Conservation (phyloP, 64 coral and sea anemone genomes). For the Montipora capricornis region DNA sequence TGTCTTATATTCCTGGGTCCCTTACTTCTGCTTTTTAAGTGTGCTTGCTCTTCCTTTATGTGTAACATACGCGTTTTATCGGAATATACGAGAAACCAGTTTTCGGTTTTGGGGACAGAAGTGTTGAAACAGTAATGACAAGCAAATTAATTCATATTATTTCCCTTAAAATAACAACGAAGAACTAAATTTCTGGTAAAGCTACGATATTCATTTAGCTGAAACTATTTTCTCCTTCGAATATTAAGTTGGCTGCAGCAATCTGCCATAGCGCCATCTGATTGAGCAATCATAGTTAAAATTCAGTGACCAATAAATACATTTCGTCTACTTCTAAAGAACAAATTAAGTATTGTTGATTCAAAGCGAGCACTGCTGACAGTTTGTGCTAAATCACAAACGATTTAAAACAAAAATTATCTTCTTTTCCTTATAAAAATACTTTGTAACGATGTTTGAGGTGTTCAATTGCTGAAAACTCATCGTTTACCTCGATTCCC, state of each 20-base stretch:
- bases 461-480: not conserved
- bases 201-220: not conserved
- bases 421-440: not conserved
- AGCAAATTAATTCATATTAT: not conserved
- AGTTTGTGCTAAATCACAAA: not conserved
- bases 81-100: not conserved
- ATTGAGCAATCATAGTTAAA: not conserved
- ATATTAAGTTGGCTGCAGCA: not conserved
- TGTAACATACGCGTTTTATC: no score
- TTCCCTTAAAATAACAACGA: not conserved
- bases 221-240: not conserved
- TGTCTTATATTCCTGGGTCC: not conserved
- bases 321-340: not conserved
- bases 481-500: constrained; percentile 7
- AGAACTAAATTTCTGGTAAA: not conserved
- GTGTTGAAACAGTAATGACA: not conserved
- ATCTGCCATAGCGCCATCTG: not conserved
- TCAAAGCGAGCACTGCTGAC: not conserved
- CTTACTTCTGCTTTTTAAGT: not conserved
- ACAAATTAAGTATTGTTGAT: not conserved
- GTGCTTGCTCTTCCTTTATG: not conserved
- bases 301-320: not conserved
- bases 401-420: not conserved
- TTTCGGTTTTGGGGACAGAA: not conserved
- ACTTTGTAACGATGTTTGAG: not conserved